phyloP scores from a whole-genome alignment of 2,888 invertebrate genomes.

The Lithophane ornitopus region DNA sequence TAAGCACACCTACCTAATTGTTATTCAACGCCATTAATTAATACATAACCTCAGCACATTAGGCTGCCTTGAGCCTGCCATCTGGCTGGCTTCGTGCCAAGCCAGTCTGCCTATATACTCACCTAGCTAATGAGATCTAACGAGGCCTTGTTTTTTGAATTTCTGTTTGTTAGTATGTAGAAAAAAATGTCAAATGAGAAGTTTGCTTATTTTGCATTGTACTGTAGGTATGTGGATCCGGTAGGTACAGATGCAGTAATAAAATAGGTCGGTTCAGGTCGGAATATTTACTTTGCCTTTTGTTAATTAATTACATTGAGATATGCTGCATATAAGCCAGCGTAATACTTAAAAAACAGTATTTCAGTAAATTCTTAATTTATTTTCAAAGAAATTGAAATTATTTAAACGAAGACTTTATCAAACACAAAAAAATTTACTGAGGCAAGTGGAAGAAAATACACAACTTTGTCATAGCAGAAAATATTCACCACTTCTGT shows the following conservation, averaged over 20 bases:
- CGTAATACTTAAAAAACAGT: too few relatives aligned
- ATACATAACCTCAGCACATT: conserved; percentile 50
- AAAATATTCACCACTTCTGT: not conserved
- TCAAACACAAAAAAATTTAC: not conserved
- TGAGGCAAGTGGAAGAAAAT: not conserved
- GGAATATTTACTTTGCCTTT: not conserved
- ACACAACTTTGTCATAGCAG: too few relatives aligned
- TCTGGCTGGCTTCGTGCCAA: conserved; percentile 56
- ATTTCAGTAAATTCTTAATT: too few relatives aligned
- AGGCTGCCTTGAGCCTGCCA: conserved; percentile 45
- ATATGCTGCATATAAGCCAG: too few relatives aligned
- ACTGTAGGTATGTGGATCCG: not conserved
- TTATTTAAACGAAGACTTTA: too few relatives aligned
- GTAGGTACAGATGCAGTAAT: not conserved
- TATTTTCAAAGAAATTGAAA: too few relatives aligned
- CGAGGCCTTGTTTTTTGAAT: conserved; percentile 17
- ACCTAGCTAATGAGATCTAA: conserved; percentile 27
- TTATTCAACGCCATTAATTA: conserved; percentile 50
- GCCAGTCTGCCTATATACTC: conserved; percentile 30
- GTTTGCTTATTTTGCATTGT: conserved; percentile 9
- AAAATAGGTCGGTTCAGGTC: not conserved
- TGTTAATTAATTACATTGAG: too few relatives aligned
- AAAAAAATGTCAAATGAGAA: conserved; percentile 1
- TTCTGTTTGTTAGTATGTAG: conserved; percentile 17
- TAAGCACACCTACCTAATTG: conserved; percentile 39